Evolutionary conservation across 2,888 invertebrate genomes (phyloP), one percentile per base, ranked within the genome.

Genomic region (Autographa gamma): DNA sequence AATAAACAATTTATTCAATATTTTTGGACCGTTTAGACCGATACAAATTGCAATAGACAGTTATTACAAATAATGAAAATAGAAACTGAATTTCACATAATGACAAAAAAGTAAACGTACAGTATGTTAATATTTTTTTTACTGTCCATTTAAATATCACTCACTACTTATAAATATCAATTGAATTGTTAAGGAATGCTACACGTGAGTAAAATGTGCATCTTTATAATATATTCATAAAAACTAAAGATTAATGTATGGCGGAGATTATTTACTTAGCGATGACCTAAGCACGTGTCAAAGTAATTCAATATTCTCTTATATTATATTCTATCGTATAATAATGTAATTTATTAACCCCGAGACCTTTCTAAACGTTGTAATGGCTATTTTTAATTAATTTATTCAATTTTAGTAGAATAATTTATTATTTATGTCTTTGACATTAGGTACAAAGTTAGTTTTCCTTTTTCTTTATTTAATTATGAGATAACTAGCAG

Each of bases 201-300:
- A 7, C 48, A n/a, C 48, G 48, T 48, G 48, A 73, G 63, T 32
- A 52, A 58, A 61, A 52, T 16, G 7, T 43, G 32, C 56, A 56
- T 38, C 14, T 31, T 25, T 18, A 34, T 34, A 34, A 11, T 38
- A 34, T 63, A 25, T 11, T 6, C 7, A 19, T 43, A 59, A 14
- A 19, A 64, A 75, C 38, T 18, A 11, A 11, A 61, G 11, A 56
- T 62, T 48, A 25, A 70, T 71, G 4, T 32, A 25, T 16, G 19
- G 9, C 62, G 60, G n/a, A 16, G 65, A 75, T 43, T 38, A 64
- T 63, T 65, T 34, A 43, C 60, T 34, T 69, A 66, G 41, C 25
- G 59, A 66, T 62, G 61, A 73, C 63, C 73, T 48, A n/a, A 58
- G 63, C 38, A 31, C 9, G 38, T 66, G 69, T 76, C 72, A 72